Evolutionary conservation across 2,113 vertebrate species (phyloP), one percentile per base, ranked within the genome.

Genomic region (Oncorhynchus clarkii): DNA sequence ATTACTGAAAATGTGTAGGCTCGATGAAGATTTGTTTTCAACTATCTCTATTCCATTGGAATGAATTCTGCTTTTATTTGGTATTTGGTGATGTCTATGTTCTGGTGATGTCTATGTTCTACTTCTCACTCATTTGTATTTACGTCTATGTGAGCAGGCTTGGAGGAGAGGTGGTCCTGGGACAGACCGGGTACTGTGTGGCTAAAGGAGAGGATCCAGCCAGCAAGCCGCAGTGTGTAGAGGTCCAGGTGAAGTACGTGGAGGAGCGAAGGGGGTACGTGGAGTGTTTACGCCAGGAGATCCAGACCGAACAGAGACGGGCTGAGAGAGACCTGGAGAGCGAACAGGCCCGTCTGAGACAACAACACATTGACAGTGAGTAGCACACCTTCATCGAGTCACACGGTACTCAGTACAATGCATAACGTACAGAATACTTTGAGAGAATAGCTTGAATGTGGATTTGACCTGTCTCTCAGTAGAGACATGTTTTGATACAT

Each of bases 301-400:
- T 97, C 72, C 88, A 93, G 79, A 84, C 77, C 71, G 95, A 94
- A 80, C 95, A 96, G 81, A 92, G 89, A 78, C 87, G 87, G 87
- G 93, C 93, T 51, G 94, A 97, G 75, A 89, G 0, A 81, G 95
- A 96, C 62, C 92, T 96, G 79, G 93, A 96, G 73, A 88, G 91
- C 31, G 95, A 95, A 78, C 95, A 96, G 87, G 91, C 92, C 2
- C 79, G 80, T 16, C 88, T 95, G 31, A 89, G 87, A 78, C 92
- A 93, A 81, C 94, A 94, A 82, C 93, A 93, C 77, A 86, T 85
- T 85, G 94, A 96, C 77, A 91, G 97, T 98, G 87, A 80, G 96
- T 89, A 45, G 39, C 39, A 72, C 39, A 71, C 51, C 5, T 12
- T 27, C 31, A 8, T 9, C 39, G 11, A 45, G 2, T 66, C 24